These are phyloP conservation scores for Pristis pectinata DNA, from an alignment of 2,797 vertebrate species.

Conservation along the genomic window DNA sequence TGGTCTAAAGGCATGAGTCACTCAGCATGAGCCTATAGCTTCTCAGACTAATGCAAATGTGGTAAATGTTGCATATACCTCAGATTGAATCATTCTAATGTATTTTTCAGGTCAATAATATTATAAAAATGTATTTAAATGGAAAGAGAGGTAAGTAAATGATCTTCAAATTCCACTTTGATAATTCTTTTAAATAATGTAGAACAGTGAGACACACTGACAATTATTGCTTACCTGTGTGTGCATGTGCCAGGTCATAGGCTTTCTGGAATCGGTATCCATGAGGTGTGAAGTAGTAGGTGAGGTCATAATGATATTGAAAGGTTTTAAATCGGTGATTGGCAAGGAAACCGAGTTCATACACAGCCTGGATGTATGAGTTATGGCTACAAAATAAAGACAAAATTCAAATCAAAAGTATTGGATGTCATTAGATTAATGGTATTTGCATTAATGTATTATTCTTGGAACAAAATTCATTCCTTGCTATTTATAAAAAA, in stretches of 20 bases:
- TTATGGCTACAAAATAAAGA: slow-evolving; percentile 39
- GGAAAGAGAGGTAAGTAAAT: background rate
- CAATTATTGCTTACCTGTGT: slow-evolving; percentile 38
- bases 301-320: slow-evolving; percentile 41
- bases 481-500: background rate
- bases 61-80: no score
- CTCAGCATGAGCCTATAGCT: background rate
- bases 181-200: background rate
- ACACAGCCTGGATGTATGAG: slow-evolving; percentile 42
- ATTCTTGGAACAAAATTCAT: background rate
- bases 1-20: background rate
- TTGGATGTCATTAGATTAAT: background rate
- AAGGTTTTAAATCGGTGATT: slow-evolving; percentile 37
- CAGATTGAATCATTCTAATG: background rate
- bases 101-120: background rate
- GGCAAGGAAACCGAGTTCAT: slow-evolving; percentile 40
- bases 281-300: slow-evolving; percentile 41
- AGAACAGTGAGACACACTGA: background rate
- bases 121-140: background rate
- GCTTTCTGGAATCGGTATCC: slow-evolving; percentile 41
- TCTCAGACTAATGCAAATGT: background rate
- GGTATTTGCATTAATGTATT: background rate
- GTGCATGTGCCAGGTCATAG: slow-evolving; percentile 36
- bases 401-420: background rate
- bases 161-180: background rate